Evolutionary conservation across 2,888 invertebrate species (phyloP).

Genomic region (Agrochola circellaris): DNA sequence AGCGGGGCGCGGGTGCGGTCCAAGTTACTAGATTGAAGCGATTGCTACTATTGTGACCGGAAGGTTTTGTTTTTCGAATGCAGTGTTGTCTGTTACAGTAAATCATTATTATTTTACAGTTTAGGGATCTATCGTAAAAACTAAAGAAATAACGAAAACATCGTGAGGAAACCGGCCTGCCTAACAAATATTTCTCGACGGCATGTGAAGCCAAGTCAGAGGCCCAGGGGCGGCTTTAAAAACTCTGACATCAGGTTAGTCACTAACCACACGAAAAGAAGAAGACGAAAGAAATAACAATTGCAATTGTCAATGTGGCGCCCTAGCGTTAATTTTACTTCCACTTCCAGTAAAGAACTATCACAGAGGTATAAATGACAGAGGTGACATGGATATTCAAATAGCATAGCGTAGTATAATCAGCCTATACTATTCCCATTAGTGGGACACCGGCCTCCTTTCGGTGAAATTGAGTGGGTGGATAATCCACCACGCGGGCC

Average conservation of each 20-base stretch:
- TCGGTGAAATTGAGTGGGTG: too few species aligned
- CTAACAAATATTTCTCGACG: too few species aligned
- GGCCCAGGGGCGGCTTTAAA: too few species aligned
- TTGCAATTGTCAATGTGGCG: background rate
- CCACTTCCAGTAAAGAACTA: background rate
- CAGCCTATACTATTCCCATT: too few species aligned
- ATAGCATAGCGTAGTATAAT: too few species aligned
- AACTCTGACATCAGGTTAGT: too few species aligned
- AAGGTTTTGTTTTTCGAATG: background rate
- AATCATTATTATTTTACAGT: background rate
- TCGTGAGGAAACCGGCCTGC: too few species aligned
- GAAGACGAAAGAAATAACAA: background rate
- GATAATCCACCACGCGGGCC: too few species aligned
- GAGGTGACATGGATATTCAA: background rate
- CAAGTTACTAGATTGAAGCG: constrained; percentile 6
- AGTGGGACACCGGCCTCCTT: too few species aligned
- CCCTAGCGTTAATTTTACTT: background rate
- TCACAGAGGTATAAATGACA: background rate
- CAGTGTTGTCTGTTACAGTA: background rate
- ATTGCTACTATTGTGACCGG: background rate
- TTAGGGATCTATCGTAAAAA: background rate
- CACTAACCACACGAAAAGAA: too few species aligned
- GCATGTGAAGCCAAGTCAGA: too few species aligned
- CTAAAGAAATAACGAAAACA: background rate
- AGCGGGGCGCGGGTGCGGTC: background rate